A percentile compares a stretch with the other conserved stretches of the same genome.
Evolutionary conservation across 2,888 invertebrate species (phyloP).

Genomic region (Chaetoderma sp.): DNA sequence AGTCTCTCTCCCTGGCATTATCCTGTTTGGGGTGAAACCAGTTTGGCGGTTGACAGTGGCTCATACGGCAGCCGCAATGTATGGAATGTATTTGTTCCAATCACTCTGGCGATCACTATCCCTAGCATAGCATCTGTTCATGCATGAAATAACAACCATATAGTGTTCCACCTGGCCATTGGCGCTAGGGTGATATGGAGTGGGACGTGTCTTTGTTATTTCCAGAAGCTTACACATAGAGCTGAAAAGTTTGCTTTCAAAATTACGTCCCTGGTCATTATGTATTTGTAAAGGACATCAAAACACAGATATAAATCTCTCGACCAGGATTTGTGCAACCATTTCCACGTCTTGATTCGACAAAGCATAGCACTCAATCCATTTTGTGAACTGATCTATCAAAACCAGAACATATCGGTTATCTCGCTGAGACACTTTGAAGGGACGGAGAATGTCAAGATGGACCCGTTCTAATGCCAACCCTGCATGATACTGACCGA

Average conservation of each 20-base stretch:
- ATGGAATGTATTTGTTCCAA: slow-evolving; percentile 21
- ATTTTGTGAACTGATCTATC: slow-evolving; percentile 32
- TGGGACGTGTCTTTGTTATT: slow-evolving; percentile 33
- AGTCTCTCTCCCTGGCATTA: slow-evolving; percentile 33
- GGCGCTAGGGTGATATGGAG: slow-evolving; percentile 22
- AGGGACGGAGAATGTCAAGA: slow-evolving; percentile 24
- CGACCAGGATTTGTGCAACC: slow-evolving; percentile 32
- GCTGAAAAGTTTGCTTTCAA: slow-evolving; percentile 32
- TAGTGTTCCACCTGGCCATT: slow-evolving; percentile 22
- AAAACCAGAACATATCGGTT: slow-evolving; percentile 25
- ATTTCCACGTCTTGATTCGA: slow-evolving; percentile 32
- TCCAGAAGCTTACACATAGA: slow-evolving; percentile 34
- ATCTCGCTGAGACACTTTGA: slow-evolving; percentile 8
- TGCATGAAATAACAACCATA: slow-evolving; percentile 27
- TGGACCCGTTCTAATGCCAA: slow-evolving; percentile 16
- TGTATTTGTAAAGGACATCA: slow-evolving; percentile 31
- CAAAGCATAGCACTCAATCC: slow-evolving; percentile 23
- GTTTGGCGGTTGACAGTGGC: slow-evolving; percentile 32
- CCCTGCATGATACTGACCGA: slow-evolving; percentile 5
- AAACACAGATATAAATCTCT: slow-evolving; percentile 24
- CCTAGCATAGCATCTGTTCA: slow-evolving; percentile 25
- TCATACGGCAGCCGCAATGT: slow-evolving; percentile 34
- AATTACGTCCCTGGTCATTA: slow-evolving; percentile 30
- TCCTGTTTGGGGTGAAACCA: slow-evolving; percentile 20
- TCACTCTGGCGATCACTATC: slow-evolving; percentile 24